These are phyloP conservation scores for Gambelia wislizenii DNA, from an alignment of 2,797 vertebrate species.

Conservation along the genomic window DNA sequence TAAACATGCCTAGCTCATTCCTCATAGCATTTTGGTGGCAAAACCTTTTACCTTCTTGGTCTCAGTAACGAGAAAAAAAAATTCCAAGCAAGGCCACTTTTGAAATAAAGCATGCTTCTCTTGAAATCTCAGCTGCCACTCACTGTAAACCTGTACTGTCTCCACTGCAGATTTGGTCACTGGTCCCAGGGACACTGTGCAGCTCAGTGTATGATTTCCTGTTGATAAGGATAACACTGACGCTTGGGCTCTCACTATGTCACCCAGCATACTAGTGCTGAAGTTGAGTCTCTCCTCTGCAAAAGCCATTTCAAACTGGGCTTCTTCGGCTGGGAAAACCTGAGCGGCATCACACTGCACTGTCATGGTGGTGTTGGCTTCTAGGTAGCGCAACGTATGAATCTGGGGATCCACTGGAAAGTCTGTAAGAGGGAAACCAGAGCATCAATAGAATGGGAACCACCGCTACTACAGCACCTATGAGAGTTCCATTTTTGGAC, in stretches of 20 bases:
- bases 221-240: conserved; percentile 28
- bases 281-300: conserved; percentile 54
- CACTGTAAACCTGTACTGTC: conserved; percentile 70
- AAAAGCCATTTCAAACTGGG: conserved; percentile 58
- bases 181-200: conserved; percentile 65
- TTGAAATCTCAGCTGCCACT: conserved; percentile 36
- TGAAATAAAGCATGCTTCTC: not conserved
- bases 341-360: conserved; percentile 60
- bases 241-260: conserved; percentile 44
- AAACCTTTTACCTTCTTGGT: too few species aligned
- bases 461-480: too few species aligned
- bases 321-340: conserved; percentile 64
- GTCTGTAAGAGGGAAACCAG: conserved; percentile 35
- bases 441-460: not conserved
- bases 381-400: conserved; percentile 57
- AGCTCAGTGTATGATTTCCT: conserved; percentile 49
- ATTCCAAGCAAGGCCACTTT: not conserved
- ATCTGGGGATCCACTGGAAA: conserved; percentile 55
- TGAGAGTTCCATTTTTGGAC: not conserved
- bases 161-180: conserved; percentile 56
- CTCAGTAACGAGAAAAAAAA: not conserved
- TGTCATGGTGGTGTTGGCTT: conserved; percentile 50
- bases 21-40: too few species aligned
- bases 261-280: conserved; percentile 43
- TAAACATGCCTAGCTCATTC: too few species aligned